Evolutionary conservation across 1,140 invertebrate species (phyloP).

Genomic region (Periplaneta americana): DNA sequence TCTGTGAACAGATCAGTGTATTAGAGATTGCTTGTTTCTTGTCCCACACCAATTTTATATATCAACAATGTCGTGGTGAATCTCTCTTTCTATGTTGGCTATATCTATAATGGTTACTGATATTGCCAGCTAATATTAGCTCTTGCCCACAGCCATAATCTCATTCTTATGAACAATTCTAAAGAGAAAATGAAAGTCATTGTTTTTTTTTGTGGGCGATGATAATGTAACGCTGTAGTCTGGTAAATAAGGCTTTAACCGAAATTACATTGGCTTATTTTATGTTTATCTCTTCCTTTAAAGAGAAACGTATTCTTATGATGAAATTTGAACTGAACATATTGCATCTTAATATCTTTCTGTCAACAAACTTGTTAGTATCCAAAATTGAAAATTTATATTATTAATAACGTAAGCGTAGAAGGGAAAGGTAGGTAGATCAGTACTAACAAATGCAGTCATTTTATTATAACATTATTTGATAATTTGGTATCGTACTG

Average conservation of each 20-base stretch:
- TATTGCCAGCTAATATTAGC: background rate
- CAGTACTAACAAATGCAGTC: background rate
- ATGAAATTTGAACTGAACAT: background rate
- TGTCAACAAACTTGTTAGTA: too few species aligned
- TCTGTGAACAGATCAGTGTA: too few species aligned
- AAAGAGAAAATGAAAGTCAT: background rate
- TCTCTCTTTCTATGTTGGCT: background rate
- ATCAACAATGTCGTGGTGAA: background rate
- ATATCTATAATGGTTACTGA: background rate
- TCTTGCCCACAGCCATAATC: background rate
- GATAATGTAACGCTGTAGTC: background rate
- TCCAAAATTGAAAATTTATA: too few species aligned
- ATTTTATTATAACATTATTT: background rate
- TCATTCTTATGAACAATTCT: too few species aligned
- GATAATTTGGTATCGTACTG: background rate
- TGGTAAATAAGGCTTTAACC: background rate
- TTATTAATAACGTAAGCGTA: too few species aligned
- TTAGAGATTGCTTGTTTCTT: background rate
- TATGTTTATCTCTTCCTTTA: background rate
- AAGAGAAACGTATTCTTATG: background rate
- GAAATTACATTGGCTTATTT: background rate
- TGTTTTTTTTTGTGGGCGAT: background rate
- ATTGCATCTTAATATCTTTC: too few species aligned
- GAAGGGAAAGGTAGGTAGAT: too few species aligned
- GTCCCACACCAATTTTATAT: background rate